Conservation (phyloP, 2,888 invertebrate species). For the Caprella mutica region DNA sequence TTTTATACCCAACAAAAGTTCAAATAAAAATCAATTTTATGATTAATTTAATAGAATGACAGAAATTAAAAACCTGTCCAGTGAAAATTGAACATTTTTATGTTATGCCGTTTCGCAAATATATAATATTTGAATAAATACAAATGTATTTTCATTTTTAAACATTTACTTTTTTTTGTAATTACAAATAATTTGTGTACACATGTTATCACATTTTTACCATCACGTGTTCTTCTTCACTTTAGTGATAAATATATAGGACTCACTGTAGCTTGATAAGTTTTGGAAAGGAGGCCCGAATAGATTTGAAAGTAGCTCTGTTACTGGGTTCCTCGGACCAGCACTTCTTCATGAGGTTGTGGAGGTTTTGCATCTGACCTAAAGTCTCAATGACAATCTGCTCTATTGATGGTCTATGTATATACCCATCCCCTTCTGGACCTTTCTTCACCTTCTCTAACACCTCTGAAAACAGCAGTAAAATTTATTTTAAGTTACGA, state of each 20-base stretch:
- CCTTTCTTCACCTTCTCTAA: constrained; percentile 8
- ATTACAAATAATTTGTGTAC: background rate
- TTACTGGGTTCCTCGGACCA: constrained; percentile 70
- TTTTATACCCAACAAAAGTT: background rate
- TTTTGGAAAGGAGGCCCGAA: constrained; percentile 57
- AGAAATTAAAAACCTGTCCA: no score
- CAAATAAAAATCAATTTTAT: background rate
- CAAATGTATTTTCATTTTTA: background rate
- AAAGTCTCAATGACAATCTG: constrained; percentile 25
- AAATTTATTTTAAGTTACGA: background rate
- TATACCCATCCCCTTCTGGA: background rate
- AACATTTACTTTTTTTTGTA: background rate
- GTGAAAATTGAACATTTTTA: no score
- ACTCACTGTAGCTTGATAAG: background rate
- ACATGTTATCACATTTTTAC: background rate
- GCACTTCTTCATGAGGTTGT: constrained; percentile 51
- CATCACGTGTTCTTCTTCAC: background rate
- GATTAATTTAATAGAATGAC: no score
- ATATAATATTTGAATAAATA: constrained; percentile 6
- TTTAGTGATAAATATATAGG: background rate
- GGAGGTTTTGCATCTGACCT: constrained; percentile 18
- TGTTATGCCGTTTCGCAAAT: no score
- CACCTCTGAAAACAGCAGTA: constrained; percentile 2
- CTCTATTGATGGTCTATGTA: constrained; percentile 19
- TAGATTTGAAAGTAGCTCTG: constrained; percentile 65